Conservation (phyloP, 92 coral and sea anemone species). For the Palythoa grandiflora region DNA sequence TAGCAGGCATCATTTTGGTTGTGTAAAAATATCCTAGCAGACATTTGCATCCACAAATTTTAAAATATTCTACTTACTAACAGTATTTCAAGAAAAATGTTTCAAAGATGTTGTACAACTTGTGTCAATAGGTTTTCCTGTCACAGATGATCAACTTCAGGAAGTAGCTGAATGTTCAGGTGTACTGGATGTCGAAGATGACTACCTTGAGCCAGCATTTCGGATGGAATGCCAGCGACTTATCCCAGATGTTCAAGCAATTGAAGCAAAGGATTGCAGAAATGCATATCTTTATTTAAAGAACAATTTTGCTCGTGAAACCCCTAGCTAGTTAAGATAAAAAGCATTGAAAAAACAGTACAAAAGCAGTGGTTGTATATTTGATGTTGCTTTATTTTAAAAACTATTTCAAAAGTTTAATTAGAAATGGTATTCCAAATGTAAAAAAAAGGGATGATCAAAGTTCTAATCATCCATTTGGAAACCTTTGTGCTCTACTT, state of each 20-base stretch:
- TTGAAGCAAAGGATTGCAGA: conserved; percentile 67
- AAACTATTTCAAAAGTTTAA: conserved; percentile 17
- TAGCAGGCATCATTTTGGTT: conserved; percentile 27
- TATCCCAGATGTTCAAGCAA: conserved; percentile 54
- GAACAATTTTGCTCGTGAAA: conserved; percentile 15
- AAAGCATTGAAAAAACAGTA: not conserved
- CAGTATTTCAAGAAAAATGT: conserved; percentile 24
- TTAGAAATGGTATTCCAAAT: conserved; percentile 21
- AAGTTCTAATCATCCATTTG: not conserved
- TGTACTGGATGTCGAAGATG: conserved; percentile 59
- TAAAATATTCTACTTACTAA: conserved; percentile 14
- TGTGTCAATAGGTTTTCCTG: conserved; percentile 45
- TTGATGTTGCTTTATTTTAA: conserved; percentile 7
- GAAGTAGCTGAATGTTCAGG: conserved; percentile 66
- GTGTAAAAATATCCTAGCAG: conserved; percentile 18
- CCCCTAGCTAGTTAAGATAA: conserved; percentile 2
- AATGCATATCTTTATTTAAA: conserved; percentile 36
- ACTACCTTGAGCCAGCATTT: conserved; percentile 67
- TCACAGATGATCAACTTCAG: conserved; percentile 65
- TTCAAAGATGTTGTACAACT: conserved; percentile 16
- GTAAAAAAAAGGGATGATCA: conserved; percentile 1
- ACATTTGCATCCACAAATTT: conserved; percentile 24
- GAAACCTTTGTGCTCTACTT: not conserved
- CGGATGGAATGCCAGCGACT: conserved; percentile 63
- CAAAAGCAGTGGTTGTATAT: not conserved